Evolutionary conservation across 2,797 vertebrate species (phyloP), one percentile per base, ranked within the genome.

Genomic region (Notoglanidium macrostoma): DNA sequence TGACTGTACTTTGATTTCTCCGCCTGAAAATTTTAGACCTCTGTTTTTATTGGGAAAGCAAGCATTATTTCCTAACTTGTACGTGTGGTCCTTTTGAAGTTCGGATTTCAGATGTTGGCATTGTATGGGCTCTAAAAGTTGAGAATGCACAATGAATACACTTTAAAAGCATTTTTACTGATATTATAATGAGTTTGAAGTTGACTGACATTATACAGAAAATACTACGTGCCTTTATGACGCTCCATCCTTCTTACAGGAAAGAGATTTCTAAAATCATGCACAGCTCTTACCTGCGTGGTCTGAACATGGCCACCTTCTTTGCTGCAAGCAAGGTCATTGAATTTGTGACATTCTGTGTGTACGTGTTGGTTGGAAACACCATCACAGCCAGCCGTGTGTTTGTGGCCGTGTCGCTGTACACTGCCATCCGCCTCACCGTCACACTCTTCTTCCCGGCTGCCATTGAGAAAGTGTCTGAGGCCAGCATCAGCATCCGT

Each of bases 371-470:
- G 4, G 94, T 95, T 2, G 98, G 97, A 87, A 96, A 98, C 26
- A 77, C 79, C 46, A 93, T 99, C 91, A 95, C 96, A 2, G 97
- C 97, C 0, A 98, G 97, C 91, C 95, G 91, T 0, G 96, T 98
- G 80, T 99, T 99, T n/a, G 96, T 98, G 93, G 94, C 97, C 0
- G 93, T 98, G 90, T 95, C 97, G 0, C 93, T 99, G n/a, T 99
- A 98, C 0, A 93, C 95, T 1, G 96, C 97, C 0, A 96, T 99
- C 73, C 94, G 97, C 26, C 93, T 99, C 94, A 98, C 97, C 0
- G 96, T 99, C 89, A 98, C 98, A 0, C 96, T 98, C 26, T 99
- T 99, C 95, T 98, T 99, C 92, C 98, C 98, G 0, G 68, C 93
- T 0, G 98, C 98, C 70, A 93, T 99, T 0, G 98, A 99, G 95